These are phyloP conservation scores for Druon quercuslanigerum DNA, from an alignment of 1,140 invertebrate genomes.

Conservation along the genomic window DNA sequence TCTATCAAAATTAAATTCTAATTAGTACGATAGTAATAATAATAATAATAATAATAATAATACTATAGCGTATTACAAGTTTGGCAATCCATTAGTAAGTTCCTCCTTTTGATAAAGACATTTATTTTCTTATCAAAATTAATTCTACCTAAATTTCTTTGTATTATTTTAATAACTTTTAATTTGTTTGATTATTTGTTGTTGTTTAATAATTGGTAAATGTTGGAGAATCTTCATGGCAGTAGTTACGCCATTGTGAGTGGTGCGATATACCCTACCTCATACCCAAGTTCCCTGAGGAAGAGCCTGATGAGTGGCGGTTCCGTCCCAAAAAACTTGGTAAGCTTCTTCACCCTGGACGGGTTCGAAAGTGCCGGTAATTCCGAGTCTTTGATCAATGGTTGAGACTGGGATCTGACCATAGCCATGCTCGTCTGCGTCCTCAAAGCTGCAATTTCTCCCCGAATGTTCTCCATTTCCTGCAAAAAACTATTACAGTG, in stretches of 20 bases:
- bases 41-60: too few species aligned
- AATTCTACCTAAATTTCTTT: too few species aligned
- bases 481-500: slow-evolving; percentile 68
- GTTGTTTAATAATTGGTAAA: not conserved
- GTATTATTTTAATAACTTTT: too few species aligned
- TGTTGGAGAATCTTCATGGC: slow-evolving; percentile 5
- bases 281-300: slow-evolving; percentile 93
- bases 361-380: slow-evolving; percentile 87
- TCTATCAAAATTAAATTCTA: too few species aligned
- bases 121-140: too few species aligned
- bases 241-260: slow-evolving; percentile 7
- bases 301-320: slow-evolving; percentile 92
- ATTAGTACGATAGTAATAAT: too few species aligned
- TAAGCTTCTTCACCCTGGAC: slow-evolving; percentile 87
- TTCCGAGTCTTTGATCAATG: slow-evolving; percentile 75
- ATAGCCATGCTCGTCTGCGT: slow-evolving; percentile 80
- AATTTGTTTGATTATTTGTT: not conserved
- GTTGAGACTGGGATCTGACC: slow-evolving; percentile 77
- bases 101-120: too few species aligned
- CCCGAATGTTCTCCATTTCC: slow-evolving; percentile 91
- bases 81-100: too few species aligned
- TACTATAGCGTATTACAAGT: too few species aligned
- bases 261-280: slow-evolving; percentile 78
- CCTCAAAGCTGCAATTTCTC: slow-evolving; percentile 87
- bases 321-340: slow-evolving; percentile 95